phyloP scores from a whole-genome alignment of 2,888 invertebrate genomes.

The Seira musarum region DNA sequence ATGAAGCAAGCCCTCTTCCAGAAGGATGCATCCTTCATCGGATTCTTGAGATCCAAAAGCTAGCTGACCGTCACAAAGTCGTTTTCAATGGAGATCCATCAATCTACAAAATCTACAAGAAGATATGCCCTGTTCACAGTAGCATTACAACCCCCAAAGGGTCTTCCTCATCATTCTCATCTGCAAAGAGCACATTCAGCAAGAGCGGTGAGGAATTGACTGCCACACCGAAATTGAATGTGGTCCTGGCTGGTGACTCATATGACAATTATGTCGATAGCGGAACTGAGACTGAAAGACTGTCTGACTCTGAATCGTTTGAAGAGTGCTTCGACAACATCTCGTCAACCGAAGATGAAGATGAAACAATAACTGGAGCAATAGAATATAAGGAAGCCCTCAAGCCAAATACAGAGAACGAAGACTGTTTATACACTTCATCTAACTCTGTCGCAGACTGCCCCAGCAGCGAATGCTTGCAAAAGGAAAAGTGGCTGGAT shows the following conservation, averaged over 20 bases:
- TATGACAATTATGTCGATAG: constrained; percentile 35
- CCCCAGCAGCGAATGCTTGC: constrained; percentile 62
- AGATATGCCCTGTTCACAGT: constrained; percentile 64
- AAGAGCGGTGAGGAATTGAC: constrained; percentile 4
- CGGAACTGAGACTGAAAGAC: constrained; percentile 44
- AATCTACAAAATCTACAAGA: constrained; percentile 71
- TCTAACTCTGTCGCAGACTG: constrained; percentile 48
- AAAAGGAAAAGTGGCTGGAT: constrained; percentile 67
- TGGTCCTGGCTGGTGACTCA: constrained; percentile 40
- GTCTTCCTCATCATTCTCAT: constrained; percentile 16
- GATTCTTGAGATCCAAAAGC: constrained; percentile 77
- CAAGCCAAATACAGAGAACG: constrained; percentile 2
- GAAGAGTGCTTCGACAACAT: constrained; percentile 47
- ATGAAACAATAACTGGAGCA: constrained; percentile 45
- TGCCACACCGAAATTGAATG: constrained; percentile 23
- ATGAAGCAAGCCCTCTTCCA: constrained; percentile 72
- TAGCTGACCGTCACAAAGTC: constrained; percentile 72
- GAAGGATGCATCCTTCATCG: constrained; percentile 77
- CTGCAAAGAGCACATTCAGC: neutral
- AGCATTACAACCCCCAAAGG: neutral
- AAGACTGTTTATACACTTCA: constrained; percentile 13
- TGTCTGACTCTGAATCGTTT: constrained; percentile 50
- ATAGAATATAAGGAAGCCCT: constrained; percentile 17
- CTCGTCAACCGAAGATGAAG: constrained; percentile 53
- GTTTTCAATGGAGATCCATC: constrained; percentile 68